Evolutionary conservation across 2,888 invertebrate genomes (phyloP).

Genomic region (Spodoptera littoralis): DNA sequence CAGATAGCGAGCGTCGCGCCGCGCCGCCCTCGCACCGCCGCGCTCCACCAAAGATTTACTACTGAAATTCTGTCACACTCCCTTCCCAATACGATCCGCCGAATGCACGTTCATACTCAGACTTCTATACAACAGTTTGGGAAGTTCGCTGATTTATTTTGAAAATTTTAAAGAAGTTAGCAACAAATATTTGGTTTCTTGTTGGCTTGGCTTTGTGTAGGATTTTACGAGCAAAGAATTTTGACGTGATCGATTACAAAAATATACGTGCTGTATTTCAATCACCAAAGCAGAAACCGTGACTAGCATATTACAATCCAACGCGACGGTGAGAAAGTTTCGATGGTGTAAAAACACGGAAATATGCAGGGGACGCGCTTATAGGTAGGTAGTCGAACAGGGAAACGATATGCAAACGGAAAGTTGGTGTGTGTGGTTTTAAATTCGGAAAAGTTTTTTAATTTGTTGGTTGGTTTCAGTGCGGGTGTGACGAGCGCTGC

Average conservation of each 20-base stretch:
- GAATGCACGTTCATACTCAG: conserved; percentile 49
- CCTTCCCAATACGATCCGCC: conserved; percentile 55
- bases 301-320: conserved; percentile 7
- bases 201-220: conserved; percentile 37
- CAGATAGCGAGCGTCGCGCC: conserved; percentile 70
- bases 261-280: conserved; percentile 28
- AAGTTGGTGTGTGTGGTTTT: conserved; percentile 46
- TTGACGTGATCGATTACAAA: conserved; percentile 39
- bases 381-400: conserved; percentile 47
- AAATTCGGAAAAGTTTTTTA: conserved; percentile 60
- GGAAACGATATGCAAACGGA: conserved; percentile 42
- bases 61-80: conserved; percentile 75
- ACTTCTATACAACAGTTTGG: conserved; percentile 49
- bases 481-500: conserved; percentile 19
- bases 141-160: conserved; percentile 70
- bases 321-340: conserved; percentile 18
- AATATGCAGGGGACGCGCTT: conserved; percentile 45
- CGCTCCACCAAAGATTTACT: conserved; percentile 71
- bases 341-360: conserved; percentile 38
- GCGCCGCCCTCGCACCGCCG: conserved; percentile 38
- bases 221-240: conserved; percentile 45
- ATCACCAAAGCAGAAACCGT: conserved; percentile 24
- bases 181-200: conserved; percentile 56
- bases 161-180: conserved; percentile 63
- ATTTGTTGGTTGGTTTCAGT: conserved; percentile 52